Base-by-base conservation (phyloP, 2,888 invertebrate species). In the Bellardia bayeri region DNA sequence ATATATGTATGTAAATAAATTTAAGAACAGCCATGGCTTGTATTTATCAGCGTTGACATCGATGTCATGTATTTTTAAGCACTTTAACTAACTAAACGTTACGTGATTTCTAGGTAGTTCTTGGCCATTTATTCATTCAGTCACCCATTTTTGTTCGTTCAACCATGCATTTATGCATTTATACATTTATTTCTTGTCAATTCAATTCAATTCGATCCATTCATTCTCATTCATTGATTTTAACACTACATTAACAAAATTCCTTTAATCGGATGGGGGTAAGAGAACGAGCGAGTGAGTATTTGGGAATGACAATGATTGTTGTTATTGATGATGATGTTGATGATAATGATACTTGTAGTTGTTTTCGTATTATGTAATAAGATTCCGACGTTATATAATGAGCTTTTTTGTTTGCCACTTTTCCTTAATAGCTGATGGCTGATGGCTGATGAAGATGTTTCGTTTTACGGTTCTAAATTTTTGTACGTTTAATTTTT, bases 301-400 rank as follows among this genome's bases (percentile, higher is more conserved):
- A 37, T 37, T 37, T 37, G 37, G 37, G 37, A 37, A 45, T 66
- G 74, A 23, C 16, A 80, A 51, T 40, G 37, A 37, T 23, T 78
- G 16, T 2, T 37, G 8, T 23, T 45, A 11, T 30, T 37, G 37
- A 33, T 51, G 11, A 37, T 68, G 68, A 68, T 30, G 33, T 30
- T 37, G 11, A 51, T n/a, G n/a, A 33, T 30, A 11, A 51, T 51
- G 69, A n/a, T 51, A 16, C 4, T 45, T 45, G n/a, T 13, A 45
- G 45, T 33, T 69, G 11, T 64, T n/a, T 64, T 66, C 56, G 11
- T 69, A 58, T 85, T 85, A 85, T 85, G 85, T 85, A 85, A 85
- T 66, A 61, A 42, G 80, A 74, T 51, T 75, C 42, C 23, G 16
- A 45, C 63, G 61, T 85, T 85, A 85, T 85, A 85, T 80, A 80